A percentile compares a stretch with the other conserved stretches of the same genome.
Conservation (phyloP, 2,797 vertebrate genomes). For the Staurois parvus region DNA sequence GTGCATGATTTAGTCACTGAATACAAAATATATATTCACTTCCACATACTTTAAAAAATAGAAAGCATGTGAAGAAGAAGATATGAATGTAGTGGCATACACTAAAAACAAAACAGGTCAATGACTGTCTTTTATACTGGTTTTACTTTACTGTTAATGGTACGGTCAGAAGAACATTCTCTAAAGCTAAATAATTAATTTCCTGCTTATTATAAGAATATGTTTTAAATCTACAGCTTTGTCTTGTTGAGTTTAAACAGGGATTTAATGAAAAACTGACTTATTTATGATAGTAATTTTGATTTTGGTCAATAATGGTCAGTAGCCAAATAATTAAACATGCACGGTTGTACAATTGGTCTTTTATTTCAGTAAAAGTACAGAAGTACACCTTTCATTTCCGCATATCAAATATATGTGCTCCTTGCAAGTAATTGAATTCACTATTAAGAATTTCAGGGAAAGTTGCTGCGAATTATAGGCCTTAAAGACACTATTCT, state of each 20-base stretch:
- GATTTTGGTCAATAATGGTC: not conserved
- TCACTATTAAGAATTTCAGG: not conserved
- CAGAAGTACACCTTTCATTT: constrained; percentile 2
- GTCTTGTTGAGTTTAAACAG: constrained; percentile 24
- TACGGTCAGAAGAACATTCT: not conserved
- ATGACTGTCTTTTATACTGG: not conserved
- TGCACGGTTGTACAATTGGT: not conserved
- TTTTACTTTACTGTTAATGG: not conserved
- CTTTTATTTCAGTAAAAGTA: constrained; percentile 17
- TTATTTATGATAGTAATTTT: constrained; percentile 48
- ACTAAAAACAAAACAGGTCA: not conserved
- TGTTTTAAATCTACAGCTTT: constrained; percentile 22
- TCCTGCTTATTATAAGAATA: constrained; percentile 30
- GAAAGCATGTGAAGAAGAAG: not conserved
- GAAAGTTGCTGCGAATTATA: constrained; percentile 7
- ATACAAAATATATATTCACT: not conserved
- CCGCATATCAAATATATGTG: constrained; percentile 4
- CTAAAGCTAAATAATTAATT: constrained; percentile 32
- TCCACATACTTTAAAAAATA: not conserved
- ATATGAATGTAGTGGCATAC: no score
- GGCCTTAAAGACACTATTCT: constrained; percentile 21
- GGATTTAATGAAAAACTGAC: constrained; percentile 43
- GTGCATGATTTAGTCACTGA: not conserved
- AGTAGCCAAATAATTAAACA: constrained; percentile 39
- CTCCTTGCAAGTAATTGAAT: constrained; percentile 21